Conservation (phyloP, 1,140 invertebrate species). For the Zaprionus gabonicus region DNA sequence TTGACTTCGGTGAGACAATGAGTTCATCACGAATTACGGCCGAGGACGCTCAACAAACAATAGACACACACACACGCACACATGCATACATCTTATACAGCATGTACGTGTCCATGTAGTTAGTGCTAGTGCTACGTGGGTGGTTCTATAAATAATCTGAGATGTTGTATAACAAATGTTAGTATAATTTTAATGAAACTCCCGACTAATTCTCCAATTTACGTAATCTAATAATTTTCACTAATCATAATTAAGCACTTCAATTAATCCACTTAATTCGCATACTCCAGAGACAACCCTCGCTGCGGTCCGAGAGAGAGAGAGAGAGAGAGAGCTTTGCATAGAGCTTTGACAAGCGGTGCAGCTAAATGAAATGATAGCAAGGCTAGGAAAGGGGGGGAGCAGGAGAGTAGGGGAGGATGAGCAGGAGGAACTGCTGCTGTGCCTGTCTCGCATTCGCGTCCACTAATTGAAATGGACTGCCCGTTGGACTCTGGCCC, state of each 20-base stretch:
- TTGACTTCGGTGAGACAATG: slow-evolving; percentile 1
- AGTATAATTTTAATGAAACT: neutral
- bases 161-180: neutral
- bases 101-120: neutral
- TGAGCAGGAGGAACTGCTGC: neutral
- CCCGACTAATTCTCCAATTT: neutral
- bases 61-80: neutral
- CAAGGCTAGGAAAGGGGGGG: neutral
- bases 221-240: neutral
- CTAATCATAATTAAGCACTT: slow-evolving; percentile 1
- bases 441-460: neutral
- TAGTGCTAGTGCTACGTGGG: neutral
- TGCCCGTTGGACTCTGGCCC: slow-evolving; percentile 32
- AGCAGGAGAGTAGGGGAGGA: neutral
- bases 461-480: slow-evolving; percentile 74
- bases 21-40: slow-evolving; percentile 24
- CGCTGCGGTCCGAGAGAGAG: neutral
- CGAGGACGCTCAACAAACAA: neutral
- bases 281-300: slow-evolving; percentile 4
- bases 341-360: slow-evolving; percentile 6
- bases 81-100: neutral
- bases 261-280: neutral
- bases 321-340: neutral
- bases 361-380: slow-evolving; percentile 49
- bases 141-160: neutral